Conservation (phyloP, 1,140 invertebrate species). For the Trinorchestia longiramus region DNA sequence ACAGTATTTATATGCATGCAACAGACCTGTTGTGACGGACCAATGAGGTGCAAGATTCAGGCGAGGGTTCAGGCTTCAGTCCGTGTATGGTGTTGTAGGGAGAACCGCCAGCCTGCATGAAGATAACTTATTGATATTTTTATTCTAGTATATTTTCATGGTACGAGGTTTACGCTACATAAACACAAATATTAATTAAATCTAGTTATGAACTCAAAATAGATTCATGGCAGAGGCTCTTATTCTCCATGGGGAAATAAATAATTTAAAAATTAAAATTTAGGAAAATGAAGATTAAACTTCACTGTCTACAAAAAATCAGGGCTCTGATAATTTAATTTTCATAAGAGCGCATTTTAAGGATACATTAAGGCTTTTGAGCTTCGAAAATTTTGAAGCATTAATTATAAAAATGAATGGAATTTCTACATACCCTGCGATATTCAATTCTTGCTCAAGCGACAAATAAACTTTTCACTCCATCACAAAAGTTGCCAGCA, state of each 20-base stretch:
- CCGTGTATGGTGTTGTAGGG: slow-evolving; percentile 93
- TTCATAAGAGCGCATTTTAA: neutral
- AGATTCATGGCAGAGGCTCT: neutral
- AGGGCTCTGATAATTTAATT: neutral
- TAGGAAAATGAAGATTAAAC: neutral
- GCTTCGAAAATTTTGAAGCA: too few relatives aligned
- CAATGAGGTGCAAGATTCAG: slow-evolving; percentile 78
- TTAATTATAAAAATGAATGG: too few relatives aligned
- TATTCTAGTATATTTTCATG: slow-evolving; percentile 67
- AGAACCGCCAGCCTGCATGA: slow-evolving; percentile 79
- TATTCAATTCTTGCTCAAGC: too few relatives aligned
- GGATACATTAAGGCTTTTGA: neutral
- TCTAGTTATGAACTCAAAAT: neutral
- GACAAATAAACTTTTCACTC: too few relatives aligned
- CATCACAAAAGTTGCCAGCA: too few relatives aligned
- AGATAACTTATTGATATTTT: slow-evolving; percentile 56
- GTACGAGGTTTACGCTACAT: neutral
- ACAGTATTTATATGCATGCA: neutral
- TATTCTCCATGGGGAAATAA: neutral
- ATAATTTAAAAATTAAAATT: neutral
- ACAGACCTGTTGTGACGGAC: slow-evolving; percentile 81
- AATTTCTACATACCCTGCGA: too few relatives aligned
- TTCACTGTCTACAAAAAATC: neutral
- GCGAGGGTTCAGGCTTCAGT: slow-evolving; percentile 82
- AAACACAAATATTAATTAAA: too few relatives aligned